Evolutionary conservation across 2,797 vertebrate species (phyloP), one percentile per base, ranked within the genome.

Genomic region (Odontamblyopus lacepedii): DNA sequence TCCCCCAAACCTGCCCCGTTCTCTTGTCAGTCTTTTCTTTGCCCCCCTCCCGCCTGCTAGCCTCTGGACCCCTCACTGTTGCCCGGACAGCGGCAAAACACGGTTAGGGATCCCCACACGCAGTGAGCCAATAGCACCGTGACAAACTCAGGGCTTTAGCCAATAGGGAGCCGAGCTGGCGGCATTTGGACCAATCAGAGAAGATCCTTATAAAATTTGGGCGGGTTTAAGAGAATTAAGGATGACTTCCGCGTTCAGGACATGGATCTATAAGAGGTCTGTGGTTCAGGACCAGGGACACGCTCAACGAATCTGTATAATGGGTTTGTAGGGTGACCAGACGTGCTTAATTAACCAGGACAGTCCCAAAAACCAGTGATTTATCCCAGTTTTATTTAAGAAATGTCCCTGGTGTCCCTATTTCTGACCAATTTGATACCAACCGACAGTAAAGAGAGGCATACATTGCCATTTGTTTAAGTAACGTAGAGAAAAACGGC

Each of bases 1-100:
- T 74, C 78, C 78, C 71, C 60, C 74, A 68, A 57, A 50, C 72
- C 65, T 74, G 74, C 71, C 81, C 68, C 78, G 65, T 50, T 60
- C 82, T 84, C 77, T 79, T 70, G 53, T 82, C 81, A 81, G 76
- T 81, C 85, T 82, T 83, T 90, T 90, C 83, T 91, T 90, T 76
- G 77, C 72, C 72, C 78, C 74, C 63, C 79, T 83, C 78, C 83
- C 86, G 78, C 83, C 89, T 83, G 76, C 85, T 80, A 68, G 82
- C 72, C 65, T 66, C 41, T 77, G 88, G 83, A 90, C 80, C 83
- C 88, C 85, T 72, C 44, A 81, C 90, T 88, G 86, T 80, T 88
- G 84, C 71, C 73, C 85, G 86, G 83, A 84, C 85, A 82, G 86
- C 83, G 26, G 81, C 85, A 90, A 86, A 85, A 83, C 86, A 66